phyloP scores from a whole-genome alignment of 2,888 invertebrate species.

The Nemotelus pantherinus region DNA sequence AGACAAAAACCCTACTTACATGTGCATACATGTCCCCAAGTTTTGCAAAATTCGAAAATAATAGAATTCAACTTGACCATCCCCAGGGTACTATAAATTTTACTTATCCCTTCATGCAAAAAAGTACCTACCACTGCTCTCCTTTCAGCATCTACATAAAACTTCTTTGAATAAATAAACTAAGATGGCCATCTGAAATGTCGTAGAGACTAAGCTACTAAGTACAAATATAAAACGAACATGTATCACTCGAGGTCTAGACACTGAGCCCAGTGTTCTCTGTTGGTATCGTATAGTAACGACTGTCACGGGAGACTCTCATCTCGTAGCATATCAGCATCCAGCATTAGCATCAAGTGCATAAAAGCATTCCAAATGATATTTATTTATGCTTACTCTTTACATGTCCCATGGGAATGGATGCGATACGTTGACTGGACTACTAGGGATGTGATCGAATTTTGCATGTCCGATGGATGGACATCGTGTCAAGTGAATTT shows the following conservation, averaged over 20 bases:
- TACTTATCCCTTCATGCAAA: conserved; percentile 52
- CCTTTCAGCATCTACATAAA: conserved; percentile 28
- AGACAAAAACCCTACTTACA: neutral
- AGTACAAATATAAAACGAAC: conserved; percentile 36
- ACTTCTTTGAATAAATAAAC: conserved; percentile 39
- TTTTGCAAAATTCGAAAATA: conserved; percentile 49
- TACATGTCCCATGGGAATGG: conserved; percentile 22
- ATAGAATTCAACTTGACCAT: conserved; percentile 54
- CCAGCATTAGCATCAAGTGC: conserved; percentile 33
- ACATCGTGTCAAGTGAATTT: neutral
- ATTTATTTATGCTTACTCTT: conserved; percentile 30
- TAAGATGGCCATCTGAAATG: conserved; percentile 14
- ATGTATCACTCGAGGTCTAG: conserved; percentile 41
- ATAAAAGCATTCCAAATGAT: conserved; percentile 44
- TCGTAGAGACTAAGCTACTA: conserved; percentile 34
- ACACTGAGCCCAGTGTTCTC: conserved; percentile 4
- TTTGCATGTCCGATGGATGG: conserved; percentile 31
- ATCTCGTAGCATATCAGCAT: neutral
- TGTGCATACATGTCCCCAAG: neutral
- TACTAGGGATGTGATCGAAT: conserved; percentile 20
- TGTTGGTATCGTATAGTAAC: too few relatives aligned
- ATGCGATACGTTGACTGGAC: neutral
- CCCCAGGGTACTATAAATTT: conserved; percentile 65
- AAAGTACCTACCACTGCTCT: neutral
- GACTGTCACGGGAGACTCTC: too few relatives aligned